Base-by-base conservation (phyloP, 2,113 vertebrate genomes). In the Pluvianellus socialis region DNA sequence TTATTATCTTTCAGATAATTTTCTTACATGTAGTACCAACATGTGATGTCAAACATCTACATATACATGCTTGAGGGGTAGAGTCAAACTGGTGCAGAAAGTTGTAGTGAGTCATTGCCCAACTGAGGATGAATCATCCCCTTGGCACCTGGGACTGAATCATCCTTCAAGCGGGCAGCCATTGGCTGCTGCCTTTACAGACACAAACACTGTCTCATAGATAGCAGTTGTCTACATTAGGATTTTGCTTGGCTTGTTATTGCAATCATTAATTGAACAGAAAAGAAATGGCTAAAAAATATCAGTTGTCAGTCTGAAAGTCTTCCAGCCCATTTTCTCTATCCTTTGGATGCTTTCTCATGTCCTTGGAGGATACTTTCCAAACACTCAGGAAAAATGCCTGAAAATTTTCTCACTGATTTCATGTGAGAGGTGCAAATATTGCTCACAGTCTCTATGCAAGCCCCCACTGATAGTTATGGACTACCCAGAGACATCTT, bases 111-210 rank as follows among this genome's bases (percentile, higher is more conserved):
- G 62, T 97, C 96, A 96, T 45, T 97, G 87, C 81, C 87, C 90
- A 88, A 94, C 70, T 81, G 89, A 88, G 80, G 56, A 88, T 97
- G 96, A 97, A 94, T 97, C 96, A 96, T 91, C 22, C 77, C 45
- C 62, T 88, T 74, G 96, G 96, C 96, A 97, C 93, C 96, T 97
- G 96, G 87, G 74, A 66, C 93, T 97, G 94, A 97, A 93, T 96
- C 96, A 96, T 96, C 62, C 87, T 75, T 82, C 62, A 76, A 52
- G 74, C 33, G 94, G 74, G 44, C 91, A 95, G 87, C 85, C 74
- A 90, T 68, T 88, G 93, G 89, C 81, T 76, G 73, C 53, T 97
- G 93, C 45, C 71, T 91, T 82, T 70, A 56, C 77, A 96, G 92
- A 90, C 90, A 96, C 92, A 96, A 95, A 95, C 87, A 93, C 40